Evolutionary conservation across 2,888 invertebrate genomes (phyloP).

Genomic region (Sphecodes monilicornis): DNA sequence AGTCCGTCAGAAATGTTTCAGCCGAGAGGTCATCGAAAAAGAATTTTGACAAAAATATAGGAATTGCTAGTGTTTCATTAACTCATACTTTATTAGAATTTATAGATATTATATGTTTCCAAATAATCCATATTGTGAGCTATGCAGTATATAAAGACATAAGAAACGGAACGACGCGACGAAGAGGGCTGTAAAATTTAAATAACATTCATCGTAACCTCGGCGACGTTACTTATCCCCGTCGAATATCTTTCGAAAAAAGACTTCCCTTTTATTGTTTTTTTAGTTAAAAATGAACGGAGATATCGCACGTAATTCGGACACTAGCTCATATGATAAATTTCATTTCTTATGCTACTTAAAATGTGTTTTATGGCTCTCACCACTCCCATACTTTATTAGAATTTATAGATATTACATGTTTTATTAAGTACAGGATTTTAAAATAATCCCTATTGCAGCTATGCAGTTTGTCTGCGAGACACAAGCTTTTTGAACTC

Average conservation of each 20-base stretch:
- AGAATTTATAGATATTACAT: too few relatives aligned
- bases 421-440: too few relatives aligned
- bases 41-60: background rate
- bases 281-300: background rate
- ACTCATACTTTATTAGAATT: too few relatives aligned
- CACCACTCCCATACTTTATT: too few relatives aligned
- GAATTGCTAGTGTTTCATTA: background rate
- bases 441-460: too few relatives aligned
- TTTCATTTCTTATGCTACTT: background rate
- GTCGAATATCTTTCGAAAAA: constrained; percentile 4
- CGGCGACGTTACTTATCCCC: background rate
- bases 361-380: background rate
- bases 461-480: too few relatives aligned
- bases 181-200: constrained; percentile 18
- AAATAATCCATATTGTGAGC: too few relatives aligned
- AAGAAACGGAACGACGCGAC: background rate
- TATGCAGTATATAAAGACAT: background rate
- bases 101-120: too few relatives aligned
- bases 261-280: background rate
- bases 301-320: background rate
- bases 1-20: background rate
- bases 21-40: rapidly evolving
- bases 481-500: too few relatives aligned
- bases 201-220: constrained; percentile 5
- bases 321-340: background rate